Conservation (phyloP, 2,113 vertebrate genomes). For the Oxygymnocypris stewartii region DNA sequence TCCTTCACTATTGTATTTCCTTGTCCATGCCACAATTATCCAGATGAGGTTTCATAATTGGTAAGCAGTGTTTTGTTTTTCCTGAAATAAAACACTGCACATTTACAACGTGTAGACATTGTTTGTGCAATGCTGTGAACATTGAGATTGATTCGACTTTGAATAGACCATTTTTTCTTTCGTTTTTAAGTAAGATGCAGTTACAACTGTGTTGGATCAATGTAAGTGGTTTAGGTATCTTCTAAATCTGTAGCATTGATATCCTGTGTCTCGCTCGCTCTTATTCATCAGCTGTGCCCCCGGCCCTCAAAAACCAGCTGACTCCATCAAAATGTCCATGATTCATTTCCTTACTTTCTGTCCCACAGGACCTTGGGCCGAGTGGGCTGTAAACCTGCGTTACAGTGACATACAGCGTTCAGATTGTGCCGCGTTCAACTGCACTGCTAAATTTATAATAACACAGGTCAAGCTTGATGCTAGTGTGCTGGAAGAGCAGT, state of each 20-base stretch:
- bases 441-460: constrained; percentile 29
- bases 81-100: not conserved
- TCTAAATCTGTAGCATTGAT: constrained; percentile 25
- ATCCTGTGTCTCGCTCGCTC: constrained; percentile 11
- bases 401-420: constrained; percentile 5
- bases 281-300: constrained; percentile 19
- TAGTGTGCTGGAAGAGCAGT: not conserved
- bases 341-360: constrained; percentile 33
- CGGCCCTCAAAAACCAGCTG: constrained; percentile 37
- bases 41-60: not conserved
- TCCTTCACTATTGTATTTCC: not conserved
- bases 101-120: not conserved
- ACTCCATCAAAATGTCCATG: constrained; percentile 15
- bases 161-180: not conserved
- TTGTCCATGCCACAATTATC: not conserved
- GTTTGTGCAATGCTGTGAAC: not conserved
- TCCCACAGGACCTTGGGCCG: constrained; percentile 33
- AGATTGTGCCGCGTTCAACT: not conserved
- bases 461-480: not conserved
- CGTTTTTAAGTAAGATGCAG: not conserved
- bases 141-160: not conserved
- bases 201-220: constrained; percentile 6
- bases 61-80: constrained; percentile 8
- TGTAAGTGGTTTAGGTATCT: constrained; percentile 28
- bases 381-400: constrained; percentile 14